These are phyloP conservation scores for Basileuterus tristriatus DNA, from an alignment of 2,797 vertebrate species.

Conservation along the genomic window DNA sequence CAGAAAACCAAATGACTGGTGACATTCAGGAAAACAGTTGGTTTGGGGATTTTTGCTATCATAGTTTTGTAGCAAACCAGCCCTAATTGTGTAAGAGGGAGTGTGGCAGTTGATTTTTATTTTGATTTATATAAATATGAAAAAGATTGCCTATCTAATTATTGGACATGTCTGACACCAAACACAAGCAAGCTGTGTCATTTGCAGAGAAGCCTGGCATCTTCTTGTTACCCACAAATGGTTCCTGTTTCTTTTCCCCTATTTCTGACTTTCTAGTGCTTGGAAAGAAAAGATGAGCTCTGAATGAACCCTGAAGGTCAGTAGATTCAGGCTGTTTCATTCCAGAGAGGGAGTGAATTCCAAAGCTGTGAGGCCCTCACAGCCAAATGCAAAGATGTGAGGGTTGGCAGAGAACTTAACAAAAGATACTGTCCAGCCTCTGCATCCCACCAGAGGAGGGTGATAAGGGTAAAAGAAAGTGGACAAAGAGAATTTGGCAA, in stretches of 20 bases:
- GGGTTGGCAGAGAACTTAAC: conserved; percentile 38
- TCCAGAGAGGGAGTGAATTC: conserved; percentile 47
- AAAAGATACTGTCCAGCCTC: conserved; percentile 56
- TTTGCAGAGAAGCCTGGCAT: not conserved
- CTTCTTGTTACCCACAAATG: not conserved
- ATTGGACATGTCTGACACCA: not conserved
- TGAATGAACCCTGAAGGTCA: conserved; percentile 56
- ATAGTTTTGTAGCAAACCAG: not conserved
- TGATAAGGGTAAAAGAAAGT: conserved; percentile 45
- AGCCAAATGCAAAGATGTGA: conserved; percentile 50
- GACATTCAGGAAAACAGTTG: not conserved
- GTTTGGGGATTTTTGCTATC: not conserved
- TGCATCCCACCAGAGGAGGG: conserved; percentile 19
- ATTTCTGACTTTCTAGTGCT: not conserved
- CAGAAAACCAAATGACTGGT: not conserved
- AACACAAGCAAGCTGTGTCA: not conserved
- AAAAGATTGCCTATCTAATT: not conserved
- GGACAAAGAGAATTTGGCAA: not conserved
- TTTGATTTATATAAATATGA: not conserved
- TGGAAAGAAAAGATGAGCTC: conserved; percentile 28
- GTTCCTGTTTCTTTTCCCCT: not conserved
- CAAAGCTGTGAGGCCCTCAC: conserved; percentile 47
- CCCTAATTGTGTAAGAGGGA: not conserved
- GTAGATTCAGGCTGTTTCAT: conserved; percentile 35
- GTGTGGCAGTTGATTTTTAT: not conserved